Evolutionary conservation across 1,140 invertebrate species (phyloP).

Genomic region (Caenorhabditis remanei): DNA sequence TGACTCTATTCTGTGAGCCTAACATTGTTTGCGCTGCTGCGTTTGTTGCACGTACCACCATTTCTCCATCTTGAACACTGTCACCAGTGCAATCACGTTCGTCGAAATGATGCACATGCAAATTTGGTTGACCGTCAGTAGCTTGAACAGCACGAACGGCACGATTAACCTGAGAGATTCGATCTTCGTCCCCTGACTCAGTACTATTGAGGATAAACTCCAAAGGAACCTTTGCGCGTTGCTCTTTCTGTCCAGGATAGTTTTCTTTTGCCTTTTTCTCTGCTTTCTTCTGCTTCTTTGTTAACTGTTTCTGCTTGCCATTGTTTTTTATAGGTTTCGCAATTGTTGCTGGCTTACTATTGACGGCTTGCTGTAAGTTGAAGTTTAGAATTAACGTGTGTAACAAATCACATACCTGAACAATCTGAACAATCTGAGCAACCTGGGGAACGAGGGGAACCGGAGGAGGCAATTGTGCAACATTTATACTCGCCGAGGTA

Average conservation of each 20-base stretch:
- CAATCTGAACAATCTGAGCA: too few species aligned
- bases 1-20: neutral
- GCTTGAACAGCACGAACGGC: too few species aligned
- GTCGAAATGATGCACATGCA: constrained; percentile 19
- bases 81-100: neutral
- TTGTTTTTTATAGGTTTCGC: neutral
- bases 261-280: neutral
- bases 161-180: too few species aligned
- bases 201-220: neutral
- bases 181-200: too few species aligned
- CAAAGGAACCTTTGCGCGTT: neutral
- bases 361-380: neutral
- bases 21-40: neutral
- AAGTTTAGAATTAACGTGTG: neutral
- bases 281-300: neutral
- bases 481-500: neutral
- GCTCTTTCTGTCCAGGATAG: constrained; percentile 44
- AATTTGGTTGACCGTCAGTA: neutral
- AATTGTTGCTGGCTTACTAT: neutral
- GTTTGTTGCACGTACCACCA: constrained; percentile 1
- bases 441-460: too few species aligned
- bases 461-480: too few species aligned
- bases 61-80: neutral
- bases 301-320: constrained; percentile 22
- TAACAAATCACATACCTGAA: too few species aligned